Percentiles rank a stretch among this genome's conserved stretches.
Evolutionary conservation across 2,797 vertebrate genomes (phyloP).

Genomic region (Lycodopsis pacificus): DNA sequence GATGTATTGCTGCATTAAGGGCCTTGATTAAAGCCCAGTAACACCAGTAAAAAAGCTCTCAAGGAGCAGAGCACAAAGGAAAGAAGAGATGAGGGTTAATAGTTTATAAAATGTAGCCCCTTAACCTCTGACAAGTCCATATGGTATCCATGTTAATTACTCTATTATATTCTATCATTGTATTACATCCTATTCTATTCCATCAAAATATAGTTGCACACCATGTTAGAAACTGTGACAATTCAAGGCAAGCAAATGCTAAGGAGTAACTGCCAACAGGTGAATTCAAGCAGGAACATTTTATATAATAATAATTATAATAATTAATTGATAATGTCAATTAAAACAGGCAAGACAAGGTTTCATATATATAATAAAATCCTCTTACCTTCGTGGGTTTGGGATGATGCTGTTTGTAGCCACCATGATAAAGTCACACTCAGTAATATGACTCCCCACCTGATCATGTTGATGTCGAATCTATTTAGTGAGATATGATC

Average conservation of each 20-base stretch:
- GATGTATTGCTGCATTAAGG: conserved; percentile 43
- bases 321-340: background rate
- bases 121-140: background rate
- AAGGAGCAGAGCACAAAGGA: conserved; percentile 21
- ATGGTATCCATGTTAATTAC: background rate
- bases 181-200: background rate
- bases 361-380: background rate
- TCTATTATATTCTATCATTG: background rate
- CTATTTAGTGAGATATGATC: conserved; percentile 46
- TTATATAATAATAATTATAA: background rate
- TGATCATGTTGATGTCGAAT: conserved; percentile 64
- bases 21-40: conserved; percentile 41
- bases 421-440: conserved; percentile 62
- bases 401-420: conserved; percentile 54
- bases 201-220: background rate
- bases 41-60: conserved; percentile 48
- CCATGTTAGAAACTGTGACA: background rate
- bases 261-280: background rate
- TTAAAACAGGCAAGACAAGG: background rate
- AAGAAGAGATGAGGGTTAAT: background rate
- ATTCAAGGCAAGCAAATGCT: background rate
- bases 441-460: conserved; percentile 65
- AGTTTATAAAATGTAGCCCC: background rate
- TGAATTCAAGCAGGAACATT: conserved; percentile 7
- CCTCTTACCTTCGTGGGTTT: conserved; percentile 82